These are phyloP conservation scores for Drosophila mauritiana DNA, from an alignment of 1,140 invertebrate species.

Conservation along the genomic window DNA sequence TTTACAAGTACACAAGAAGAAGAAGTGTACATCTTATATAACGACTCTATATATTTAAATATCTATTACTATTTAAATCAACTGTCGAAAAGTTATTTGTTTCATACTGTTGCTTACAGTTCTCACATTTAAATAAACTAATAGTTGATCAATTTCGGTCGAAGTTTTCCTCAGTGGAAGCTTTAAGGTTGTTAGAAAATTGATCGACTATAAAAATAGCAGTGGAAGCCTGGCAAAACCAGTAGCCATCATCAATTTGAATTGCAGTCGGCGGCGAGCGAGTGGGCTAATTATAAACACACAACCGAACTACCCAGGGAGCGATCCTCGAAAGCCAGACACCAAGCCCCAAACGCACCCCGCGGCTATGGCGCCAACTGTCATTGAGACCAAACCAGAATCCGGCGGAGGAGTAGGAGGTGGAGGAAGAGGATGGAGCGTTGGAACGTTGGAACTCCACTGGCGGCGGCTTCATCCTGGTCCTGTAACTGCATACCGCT, in stretches of 20 bases:
- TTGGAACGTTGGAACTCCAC: neutral
- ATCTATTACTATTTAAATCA: too few species aligned
- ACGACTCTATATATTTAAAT: neutral
- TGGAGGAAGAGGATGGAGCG: neutral
- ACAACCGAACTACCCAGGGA: conserved; percentile 46
- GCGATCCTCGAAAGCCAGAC: conserved; percentile 29
- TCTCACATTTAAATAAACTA: neutral
- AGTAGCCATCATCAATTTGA: conserved; percentile 79
- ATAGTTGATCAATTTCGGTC: too few species aligned
- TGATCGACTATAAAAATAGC: conserved; percentile 76
- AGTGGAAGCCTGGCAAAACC: conserved; percentile 63
- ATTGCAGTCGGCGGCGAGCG: conserved; percentile 44
- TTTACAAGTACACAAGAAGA: conserved; percentile 1
- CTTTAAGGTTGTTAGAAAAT: conserved; percentile 52
- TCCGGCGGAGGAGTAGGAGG: neutral
- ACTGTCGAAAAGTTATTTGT: too few species aligned
- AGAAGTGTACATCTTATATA: neutral
- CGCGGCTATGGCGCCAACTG: conserved; percentile 81
- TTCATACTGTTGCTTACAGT: too few species aligned
- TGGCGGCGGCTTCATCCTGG: conserved; percentile 11
- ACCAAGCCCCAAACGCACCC: conserved; percentile 41
- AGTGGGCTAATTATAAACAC: conserved; percentile 81
- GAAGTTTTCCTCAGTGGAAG: neutral
- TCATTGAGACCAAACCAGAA: conserved; percentile 66
- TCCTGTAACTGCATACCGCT: conserved; percentile 38